Evolutionary conservation across 1,140 invertebrate species (phyloP).

Genomic region (Solenopsis invicta): DNA sequence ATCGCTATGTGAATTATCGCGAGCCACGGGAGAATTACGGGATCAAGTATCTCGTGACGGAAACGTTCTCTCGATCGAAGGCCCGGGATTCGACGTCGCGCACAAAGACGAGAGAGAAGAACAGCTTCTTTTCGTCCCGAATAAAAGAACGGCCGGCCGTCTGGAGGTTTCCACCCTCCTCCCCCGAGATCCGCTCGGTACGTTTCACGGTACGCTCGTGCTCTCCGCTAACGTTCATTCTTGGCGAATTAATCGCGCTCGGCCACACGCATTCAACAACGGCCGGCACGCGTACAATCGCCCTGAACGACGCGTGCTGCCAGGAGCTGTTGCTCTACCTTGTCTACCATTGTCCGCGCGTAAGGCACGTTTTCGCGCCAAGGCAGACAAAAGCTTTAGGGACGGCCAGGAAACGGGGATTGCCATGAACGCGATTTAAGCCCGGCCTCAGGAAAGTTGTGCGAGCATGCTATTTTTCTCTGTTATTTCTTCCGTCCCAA

Average conservation of each 20-base stretch:
- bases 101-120: neutral
- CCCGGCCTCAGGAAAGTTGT: slow-evolving; percentile 24
- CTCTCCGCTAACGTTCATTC: slow-evolving; percentile 65
- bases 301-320: slow-evolving; percentile 28
- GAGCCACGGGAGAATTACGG: neutral
- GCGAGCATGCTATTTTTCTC: neutral
- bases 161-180: slow-evolving; percentile 13
- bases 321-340: slow-evolving; percentile 19
- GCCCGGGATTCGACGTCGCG: neutral
- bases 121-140: neutral
- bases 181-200: neutral
- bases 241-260: slow-evolving; percentile 68
- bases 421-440: slow-evolving; percentile 38
- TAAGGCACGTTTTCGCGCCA: slow-evolving; percentile 54
- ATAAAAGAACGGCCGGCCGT: slow-evolving; percentile 5
- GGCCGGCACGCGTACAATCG: slow-evolving; percentile 8
- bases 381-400: slow-evolving; percentile 1
- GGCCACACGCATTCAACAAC: slow-evolving; percentile 67
- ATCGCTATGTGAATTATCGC: neutral
- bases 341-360: slow-evolving; percentile 52
- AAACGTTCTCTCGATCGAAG: slow-evolving; percentile 1
- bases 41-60: slow-evolving; percentile 8
- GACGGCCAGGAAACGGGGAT: neutral
- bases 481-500: slow-evolving; percentile 1
- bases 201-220: slow-evolving; percentile 14